Percentiles rank a stretch among this genome's conserved stretches.
phyloP scores from a whole-genome alignment of 2,888 invertebrate genomes.

The Ectemnius continuus region DNA sequence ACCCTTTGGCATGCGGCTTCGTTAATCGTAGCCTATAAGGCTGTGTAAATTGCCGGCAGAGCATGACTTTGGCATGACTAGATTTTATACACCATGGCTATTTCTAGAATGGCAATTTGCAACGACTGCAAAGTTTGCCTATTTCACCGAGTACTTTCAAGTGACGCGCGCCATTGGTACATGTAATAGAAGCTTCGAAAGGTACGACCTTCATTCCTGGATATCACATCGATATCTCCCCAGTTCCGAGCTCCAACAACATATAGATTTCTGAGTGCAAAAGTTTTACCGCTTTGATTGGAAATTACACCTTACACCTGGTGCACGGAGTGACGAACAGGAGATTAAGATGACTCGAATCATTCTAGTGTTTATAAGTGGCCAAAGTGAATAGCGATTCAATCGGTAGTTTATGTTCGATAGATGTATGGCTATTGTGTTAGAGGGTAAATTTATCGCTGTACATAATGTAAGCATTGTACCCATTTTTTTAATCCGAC shows the following conservation, averaged over 20 bases:
- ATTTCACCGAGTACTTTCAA: slow-evolving; percentile 4
- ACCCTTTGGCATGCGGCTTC: slow-evolving; percentile 54
- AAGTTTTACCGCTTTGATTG: too few species aligned
- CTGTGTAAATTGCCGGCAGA: slow-evolving; percentile 46
- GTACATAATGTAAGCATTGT: slow-evolving; percentile 15
- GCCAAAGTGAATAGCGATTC: background rate
- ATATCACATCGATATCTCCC: background rate
- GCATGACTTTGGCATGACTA: slow-evolving; percentile 58
- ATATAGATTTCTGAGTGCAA: too few species aligned
- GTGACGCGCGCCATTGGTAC: background rate
- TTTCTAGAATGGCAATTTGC: slow-evolving; percentile 13
- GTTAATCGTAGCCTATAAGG: slow-evolving; percentile 46
- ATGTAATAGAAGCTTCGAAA: slow-evolving; percentile 5
- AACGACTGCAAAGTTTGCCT: background rate
- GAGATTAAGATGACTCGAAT: background rate
- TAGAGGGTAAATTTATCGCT: slow-evolving; percentile 13
- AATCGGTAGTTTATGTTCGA: background rate
- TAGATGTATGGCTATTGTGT: slow-evolving; percentile 8
- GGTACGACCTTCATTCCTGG: background rate
- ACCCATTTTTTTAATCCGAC: background rate
- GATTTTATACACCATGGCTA: slow-evolving; percentile 19
- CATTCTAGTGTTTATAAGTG: background rate
- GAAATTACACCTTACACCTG: too few species aligned
- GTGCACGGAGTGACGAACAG: too few species aligned
- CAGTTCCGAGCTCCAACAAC: background rate